A percentile compares a stretch with the other conserved stretches of the same genome.
Evolutionary conservation across 2,113 vertebrate genomes (phyloP).

Genomic region (Opisthocomus hoazin): DNA sequence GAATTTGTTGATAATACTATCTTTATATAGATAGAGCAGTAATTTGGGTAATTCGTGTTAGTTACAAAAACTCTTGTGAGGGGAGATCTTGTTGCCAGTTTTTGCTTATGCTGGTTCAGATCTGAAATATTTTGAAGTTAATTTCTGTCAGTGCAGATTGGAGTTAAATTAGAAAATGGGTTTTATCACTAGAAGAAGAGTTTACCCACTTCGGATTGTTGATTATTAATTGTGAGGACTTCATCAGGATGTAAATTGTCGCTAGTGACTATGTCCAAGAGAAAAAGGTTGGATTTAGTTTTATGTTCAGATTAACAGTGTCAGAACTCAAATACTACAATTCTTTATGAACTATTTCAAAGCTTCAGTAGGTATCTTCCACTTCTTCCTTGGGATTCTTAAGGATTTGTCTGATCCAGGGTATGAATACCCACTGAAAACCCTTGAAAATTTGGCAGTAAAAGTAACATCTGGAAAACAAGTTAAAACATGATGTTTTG

Average conservation of each 20-base stretch:
- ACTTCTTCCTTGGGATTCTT: neutral
- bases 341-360: neutral
- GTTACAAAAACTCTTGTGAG: neutral
- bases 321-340: neutral
- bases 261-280: neutral
- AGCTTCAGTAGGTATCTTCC: neutral
- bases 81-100: neutral
- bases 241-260: neutral
- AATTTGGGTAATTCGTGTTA: neutral
- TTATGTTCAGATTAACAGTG: neutral
- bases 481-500: neutral
- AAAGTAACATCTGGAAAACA: neutral
- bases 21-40: neutral
- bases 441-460: neutral
- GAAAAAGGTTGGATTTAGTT: neutral
- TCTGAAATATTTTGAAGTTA: neutral
- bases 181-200: neutral
- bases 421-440: neutral
- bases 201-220: neutral
- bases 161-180: neutral
- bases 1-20: neutral
- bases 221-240: neutral
- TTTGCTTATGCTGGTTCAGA: neutral
- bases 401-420: neutral
- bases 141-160: neutral